Base-by-base conservation (phyloP, 2,888 invertebrate genomes). In the Cheilosia scutellata region DNA sequence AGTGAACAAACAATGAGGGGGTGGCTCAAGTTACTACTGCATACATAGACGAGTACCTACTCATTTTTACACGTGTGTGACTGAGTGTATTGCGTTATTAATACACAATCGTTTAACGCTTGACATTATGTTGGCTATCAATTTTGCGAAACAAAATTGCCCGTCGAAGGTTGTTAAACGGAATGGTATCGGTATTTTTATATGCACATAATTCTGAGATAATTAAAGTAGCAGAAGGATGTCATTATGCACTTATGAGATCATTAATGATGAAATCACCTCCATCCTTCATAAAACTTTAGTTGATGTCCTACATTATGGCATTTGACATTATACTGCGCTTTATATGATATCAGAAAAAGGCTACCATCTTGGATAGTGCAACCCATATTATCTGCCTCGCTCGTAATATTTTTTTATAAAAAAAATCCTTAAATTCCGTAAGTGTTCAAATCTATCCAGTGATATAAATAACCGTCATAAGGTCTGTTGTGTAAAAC, bases 91-190 rank as follows among this genome's bases (percentile, higher is more conserved):
- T 72, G 62, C 63, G 40, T 74, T 79, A 79, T 83, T 83, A 74
- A 83, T 83, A 68, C 58, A 63, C 33, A 83, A 83, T 74, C 63
- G 68, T 51, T 83, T 79, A 70, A 51, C 44, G 44, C 20, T 74
- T 57, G 79, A 83, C 79, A 74, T 83, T 13, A 37, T 83, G 83
- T 78, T 68, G 68, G 51, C 49, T 31, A 83, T 74, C 78, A 74
- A 79, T 63, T 57, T 65, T 29, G 44, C 6, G 16, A 44, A 16
- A 11, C 13, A 5, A 42, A 63, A 71, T 76, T 76, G 42, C 76
- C 44, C 68, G 66, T 68, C 66, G 51, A 16, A 29, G 20, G 57
- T 37, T 57, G 57, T 65, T 65, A 60, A 62, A 60, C 20, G 51
- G 49, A 72, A 62, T 49, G 40, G 27, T 40, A 16, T 27, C 42